These are phyloP conservation scores for human DNA, from an alignment of 2,113 vertebrate species.

Conservation along the genomic window GRCh38 chr14:41340001-41340500, in stretches of 20 bases:
- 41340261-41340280: neutral
- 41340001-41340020: too few species aligned
- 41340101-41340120: neutral
- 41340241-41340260: neutral
- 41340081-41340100: neutral
- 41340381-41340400: neutral
- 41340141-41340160: neutral
- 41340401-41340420: neutral
- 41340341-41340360: neutral
- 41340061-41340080: neutral
- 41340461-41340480: neutral
- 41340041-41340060: neutral
- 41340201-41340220: neutral
- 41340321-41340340: neutral
- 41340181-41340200: neutral
- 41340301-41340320: neutral
- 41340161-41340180: neutral
- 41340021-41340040: neutral
- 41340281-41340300: neutral
- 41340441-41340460: neutral
- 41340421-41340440: neutral
- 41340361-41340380: neutral
- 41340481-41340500: neutral
- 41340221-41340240: neutral
- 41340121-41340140: neutral